Conservation (phyloP, 2,888 invertebrate genomes). For the Spilosoma lubricipeda region DNA sequence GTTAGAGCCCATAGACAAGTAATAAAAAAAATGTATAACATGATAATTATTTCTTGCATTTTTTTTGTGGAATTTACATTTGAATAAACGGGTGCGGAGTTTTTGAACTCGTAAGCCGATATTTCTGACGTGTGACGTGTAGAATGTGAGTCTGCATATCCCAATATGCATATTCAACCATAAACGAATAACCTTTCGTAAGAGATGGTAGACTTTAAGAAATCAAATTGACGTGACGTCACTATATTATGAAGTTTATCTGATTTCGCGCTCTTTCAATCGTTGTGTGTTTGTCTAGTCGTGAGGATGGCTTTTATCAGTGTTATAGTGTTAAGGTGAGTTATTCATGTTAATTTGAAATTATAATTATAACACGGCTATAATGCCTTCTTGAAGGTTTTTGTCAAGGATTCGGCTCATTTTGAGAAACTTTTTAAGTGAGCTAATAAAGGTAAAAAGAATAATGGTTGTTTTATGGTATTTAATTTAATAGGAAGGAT, state of each 20-base stretch:
- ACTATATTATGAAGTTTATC: neutral
- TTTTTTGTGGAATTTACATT: no score
- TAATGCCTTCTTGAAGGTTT: neutral
- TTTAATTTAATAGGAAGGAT: no score
- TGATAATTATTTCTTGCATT: no score
- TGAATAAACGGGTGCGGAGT: neutral
- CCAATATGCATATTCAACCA: neutral
- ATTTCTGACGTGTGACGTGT: neutral
- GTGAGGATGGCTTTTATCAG: neutral
- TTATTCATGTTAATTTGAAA: neutral
- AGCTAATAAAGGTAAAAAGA: neutral
- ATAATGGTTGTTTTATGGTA: no score
- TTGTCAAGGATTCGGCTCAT: no score
- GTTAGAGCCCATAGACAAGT: no score
- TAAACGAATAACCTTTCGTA: neutral
- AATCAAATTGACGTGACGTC: neutral
- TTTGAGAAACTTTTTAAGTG: neutral
- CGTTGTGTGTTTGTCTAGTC: neutral
- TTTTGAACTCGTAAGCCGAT: neutral
- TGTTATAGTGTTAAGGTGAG: slow-evolving; percentile 4
- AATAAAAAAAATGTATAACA: no score
- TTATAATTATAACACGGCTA: neutral
- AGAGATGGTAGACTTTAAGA: neutral
- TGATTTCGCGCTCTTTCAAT: neutral
- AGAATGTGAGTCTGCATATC: neutral